Conservation (phyloP, 1,140 invertebrate genomes). For the Semibalanus balanoides region DNA sequence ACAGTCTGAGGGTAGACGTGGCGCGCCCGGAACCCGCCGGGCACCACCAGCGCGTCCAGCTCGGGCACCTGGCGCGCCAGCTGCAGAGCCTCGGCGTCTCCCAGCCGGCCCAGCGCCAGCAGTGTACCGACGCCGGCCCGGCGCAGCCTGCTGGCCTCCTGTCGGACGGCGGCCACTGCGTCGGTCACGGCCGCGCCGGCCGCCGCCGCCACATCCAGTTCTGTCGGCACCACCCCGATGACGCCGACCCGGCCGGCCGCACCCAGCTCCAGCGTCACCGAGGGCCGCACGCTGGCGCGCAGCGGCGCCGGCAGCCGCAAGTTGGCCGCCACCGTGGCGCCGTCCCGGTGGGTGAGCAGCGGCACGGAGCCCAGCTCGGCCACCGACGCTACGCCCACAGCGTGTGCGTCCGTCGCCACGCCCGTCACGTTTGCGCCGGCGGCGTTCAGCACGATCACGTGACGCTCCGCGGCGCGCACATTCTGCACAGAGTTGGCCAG, state of each 20-base stretch:
- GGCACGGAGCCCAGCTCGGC: conserved; percentile 41
- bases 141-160: neutral
- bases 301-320: neutral
- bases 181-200: neutral
- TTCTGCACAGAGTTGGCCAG: neutral
- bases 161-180: neutral
- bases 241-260: neutral
- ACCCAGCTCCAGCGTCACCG: neutral
- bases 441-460: conserved; percentile 8
- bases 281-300: neutral
- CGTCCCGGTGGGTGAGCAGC: conserved; percentile 39
- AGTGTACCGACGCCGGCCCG: neutral
- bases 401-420: neutral
- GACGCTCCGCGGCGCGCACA: neutral
- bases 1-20: neutral
- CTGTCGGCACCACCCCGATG: neutral
- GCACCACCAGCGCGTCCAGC: neutral
- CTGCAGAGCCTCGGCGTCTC: neutral
- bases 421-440: conserved; percentile 10
- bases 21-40: no score
- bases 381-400: conserved; percentile 38
- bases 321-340: conserved; percentile 35
- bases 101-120: neutral
- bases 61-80: neutral
- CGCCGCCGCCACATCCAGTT: neutral